Conservation (phyloP, 2,888 invertebrate species). For the Smittia sp. region DNA sequence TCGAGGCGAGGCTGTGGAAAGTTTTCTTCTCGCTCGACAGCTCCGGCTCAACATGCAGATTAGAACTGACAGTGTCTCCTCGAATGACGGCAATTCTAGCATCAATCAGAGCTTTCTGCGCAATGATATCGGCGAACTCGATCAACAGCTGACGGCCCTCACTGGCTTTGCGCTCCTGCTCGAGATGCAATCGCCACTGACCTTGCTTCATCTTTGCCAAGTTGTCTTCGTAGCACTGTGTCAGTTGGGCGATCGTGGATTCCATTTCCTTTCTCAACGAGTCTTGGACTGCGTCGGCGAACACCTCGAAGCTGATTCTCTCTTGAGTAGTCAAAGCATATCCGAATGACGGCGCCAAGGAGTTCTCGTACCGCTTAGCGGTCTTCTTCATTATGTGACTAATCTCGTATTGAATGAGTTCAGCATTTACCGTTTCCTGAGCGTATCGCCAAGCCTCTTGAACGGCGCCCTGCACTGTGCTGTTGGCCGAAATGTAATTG, state of each 20-base stretch:
- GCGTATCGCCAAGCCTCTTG: slow-evolving; percentile 74
- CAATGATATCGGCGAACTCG: slow-evolving; percentile 69
- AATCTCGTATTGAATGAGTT: slow-evolving; percentile 74
- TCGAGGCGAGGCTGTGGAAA: slow-evolving; percentile 45
- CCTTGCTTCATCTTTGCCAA: slow-evolving; percentile 59
- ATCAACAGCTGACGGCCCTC: slow-evolving; percentile 57
- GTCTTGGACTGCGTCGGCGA: slow-evolving; percentile 72
- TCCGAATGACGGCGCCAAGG: slow-evolving; percentile 58
- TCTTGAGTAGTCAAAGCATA: slow-evolving; percentile 67
- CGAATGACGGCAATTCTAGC: slow-evolving; percentile 69
- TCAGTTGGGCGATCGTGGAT: slow-evolving; percentile 65
- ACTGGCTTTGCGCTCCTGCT: slow-evolving; percentile 55
- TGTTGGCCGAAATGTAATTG: slow-evolving; percentile 57
- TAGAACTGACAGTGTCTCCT: slow-evolving; percentile 53
- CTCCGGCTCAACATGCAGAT: slow-evolving; percentile 18
- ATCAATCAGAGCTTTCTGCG: slow-evolving; percentile 73
- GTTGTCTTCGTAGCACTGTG: slow-evolving; percentile 64
- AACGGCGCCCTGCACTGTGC: slow-evolving; percentile 65
- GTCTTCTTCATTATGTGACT: slow-evolving; percentile 69
- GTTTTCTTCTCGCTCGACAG: slow-evolving; percentile 42
- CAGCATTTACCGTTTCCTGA: slow-evolving; percentile 70
- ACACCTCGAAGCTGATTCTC: slow-evolving; percentile 68
- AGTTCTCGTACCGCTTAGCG: slow-evolving; percentile 66
- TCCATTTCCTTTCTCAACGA: slow-evolving; percentile 71
- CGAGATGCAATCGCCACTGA: slow-evolving; percentile 54